Conservation (phyloP, 2,113 vertebrate species). For the Sterrhoptilus dennistouni region DNA sequence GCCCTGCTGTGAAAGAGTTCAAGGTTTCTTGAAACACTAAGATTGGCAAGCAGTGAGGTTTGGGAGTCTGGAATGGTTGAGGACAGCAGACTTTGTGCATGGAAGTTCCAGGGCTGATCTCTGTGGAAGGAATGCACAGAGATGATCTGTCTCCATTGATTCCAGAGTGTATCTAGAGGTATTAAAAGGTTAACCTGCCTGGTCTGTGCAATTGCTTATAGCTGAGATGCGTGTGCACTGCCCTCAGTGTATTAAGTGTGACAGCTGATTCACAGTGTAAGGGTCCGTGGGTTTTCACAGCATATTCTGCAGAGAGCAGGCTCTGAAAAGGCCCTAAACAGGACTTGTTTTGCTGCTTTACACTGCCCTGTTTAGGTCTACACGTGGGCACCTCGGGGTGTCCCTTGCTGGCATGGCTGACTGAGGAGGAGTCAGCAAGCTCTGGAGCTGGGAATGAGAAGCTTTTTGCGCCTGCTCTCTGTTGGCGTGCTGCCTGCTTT, state of each 20-base stretch:
- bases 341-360: not conserved
- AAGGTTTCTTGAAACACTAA: not conserved
- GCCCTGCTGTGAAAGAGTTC: not conserved
- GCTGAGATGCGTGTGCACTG: not conserved
- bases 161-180: not conserved
- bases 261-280: not conserved
- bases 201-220: not conserved
- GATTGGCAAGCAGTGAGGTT: not conserved
- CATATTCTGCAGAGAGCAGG: not conserved
- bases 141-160: not conserved
- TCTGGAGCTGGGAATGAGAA: not conserved
- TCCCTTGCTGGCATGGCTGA: fast-evolving
- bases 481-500: not conserved
- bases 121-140: not conserved
- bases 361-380: not conserved
- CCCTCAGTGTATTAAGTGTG: fast-evolving
- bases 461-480: fast-evolving
- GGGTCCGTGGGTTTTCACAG: fast-evolving
- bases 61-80: fast-evolving
- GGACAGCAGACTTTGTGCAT: not conserved
- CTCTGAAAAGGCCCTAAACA: not conserved
- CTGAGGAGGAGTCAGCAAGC: not conserved
- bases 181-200: not conserved
- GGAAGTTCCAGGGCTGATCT: not conserved
- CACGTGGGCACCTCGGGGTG: fast-evolving